These are phyloP conservation scores for Zeuzera pyrina DNA, from an alignment of 2,888 invertebrate species.

Conservation along the genomic window DNA sequence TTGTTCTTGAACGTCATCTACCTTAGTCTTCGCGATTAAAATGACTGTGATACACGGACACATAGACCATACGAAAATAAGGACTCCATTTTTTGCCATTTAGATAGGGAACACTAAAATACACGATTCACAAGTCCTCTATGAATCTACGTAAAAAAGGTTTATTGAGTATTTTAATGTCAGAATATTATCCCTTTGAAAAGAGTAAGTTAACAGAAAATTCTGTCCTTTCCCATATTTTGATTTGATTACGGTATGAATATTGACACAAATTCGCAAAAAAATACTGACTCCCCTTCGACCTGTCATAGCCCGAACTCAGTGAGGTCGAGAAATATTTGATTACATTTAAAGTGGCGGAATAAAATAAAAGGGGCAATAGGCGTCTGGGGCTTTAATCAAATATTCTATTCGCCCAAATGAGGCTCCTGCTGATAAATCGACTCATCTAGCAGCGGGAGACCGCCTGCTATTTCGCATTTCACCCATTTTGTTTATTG, in stretches of 20 bases:
- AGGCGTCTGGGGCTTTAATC: constrained; percentile 35
- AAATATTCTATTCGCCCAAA: constrained; percentile 41
- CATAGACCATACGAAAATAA: no score
- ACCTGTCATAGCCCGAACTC: neutral
- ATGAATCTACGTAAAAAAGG: no score
- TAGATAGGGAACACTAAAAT: no score
- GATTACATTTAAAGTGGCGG: constrained; percentile 25
- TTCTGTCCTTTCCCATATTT: neutral
- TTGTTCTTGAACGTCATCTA: no score
- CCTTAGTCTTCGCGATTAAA: no score
- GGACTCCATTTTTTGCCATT: no score
- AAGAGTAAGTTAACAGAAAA: neutral
- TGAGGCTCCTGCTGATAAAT: constrained; percentile 44
- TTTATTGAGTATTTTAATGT: no score
- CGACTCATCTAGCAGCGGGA: constrained; percentile 33
- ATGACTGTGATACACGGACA: no score
- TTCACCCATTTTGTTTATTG: constrained; percentile 28
- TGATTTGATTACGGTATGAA: neutral
- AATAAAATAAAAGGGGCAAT: constrained; percentile 31
- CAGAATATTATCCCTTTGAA: neutral
- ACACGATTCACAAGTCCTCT: no score
- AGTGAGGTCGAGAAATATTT: constrained; percentile 14
- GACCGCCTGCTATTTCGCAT: constrained; percentile 20
- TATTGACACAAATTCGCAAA: neutral
- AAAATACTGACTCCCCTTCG: neutral